Evolutionary conservation across 2,888 invertebrate species (phyloP), one percentile per base, ranked within the genome.

Genomic region (Cryptus armator): DNA sequence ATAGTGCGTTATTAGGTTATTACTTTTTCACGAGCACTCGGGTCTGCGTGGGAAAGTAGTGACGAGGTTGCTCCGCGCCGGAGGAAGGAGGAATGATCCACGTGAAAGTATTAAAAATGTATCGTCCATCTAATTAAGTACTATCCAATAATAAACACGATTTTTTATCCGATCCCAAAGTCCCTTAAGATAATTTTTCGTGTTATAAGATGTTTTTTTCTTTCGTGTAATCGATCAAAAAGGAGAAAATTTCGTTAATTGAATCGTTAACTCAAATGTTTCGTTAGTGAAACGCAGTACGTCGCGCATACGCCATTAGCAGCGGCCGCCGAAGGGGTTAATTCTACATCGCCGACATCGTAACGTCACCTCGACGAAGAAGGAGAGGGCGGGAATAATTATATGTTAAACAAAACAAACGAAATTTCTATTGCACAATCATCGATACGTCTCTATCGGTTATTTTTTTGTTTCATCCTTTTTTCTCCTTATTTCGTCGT

Each of bases 341-440:
- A 59, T 29, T 59, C 59, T 59, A 59, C 10, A 59, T 12, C 59
- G 59, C 53, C 32, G 24, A 51, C 51, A 68, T 68, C 75, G 66
- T 74, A 48, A 68, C 66, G 72, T 80, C 75, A 72, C 71, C 67
- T 46, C 74, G 68, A 68, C 29, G 9, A 7, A 37, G 37, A 9
- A 37, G 37, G 48, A n/a, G 64, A 70, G 66, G 72, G 70, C 19
- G 56, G 44, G 48, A 53, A 59, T 51, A 19, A n/a, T 78, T 66
- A 56, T 16, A 51, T 43, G 64, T 24, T 44, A 67, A 78, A 51
- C 46, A 59, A 74, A 62, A 56, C 46, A 48, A 37, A 68, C 32
- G 32, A 83, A 24, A 46, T 44, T 71, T 75, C 24, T 84, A 84
- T 84, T 84, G 83, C 83, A 84, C 83, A 80, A 80, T 78, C 74